These are phyloP conservation scores for Chaetops frenatus DNA, from an alignment of 2,113 vertebrate genomes.

Conservation along the genomic window DNA sequence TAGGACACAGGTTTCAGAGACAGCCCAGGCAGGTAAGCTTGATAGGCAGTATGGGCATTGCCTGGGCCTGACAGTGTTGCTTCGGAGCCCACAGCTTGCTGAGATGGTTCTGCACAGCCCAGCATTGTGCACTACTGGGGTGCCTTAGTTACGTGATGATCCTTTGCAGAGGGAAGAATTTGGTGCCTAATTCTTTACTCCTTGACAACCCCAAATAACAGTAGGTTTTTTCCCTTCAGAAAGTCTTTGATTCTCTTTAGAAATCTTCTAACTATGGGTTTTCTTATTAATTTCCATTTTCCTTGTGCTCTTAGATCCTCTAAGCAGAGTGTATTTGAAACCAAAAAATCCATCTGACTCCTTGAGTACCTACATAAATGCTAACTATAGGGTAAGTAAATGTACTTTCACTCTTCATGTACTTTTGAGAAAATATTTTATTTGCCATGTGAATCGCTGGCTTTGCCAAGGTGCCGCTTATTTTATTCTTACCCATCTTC, in stretches of 20 bases:
- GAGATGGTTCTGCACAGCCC: background rate
- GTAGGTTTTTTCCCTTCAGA: background rate
- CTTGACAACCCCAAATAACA: background rate
- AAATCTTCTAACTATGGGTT: slow-evolving; percentile 12
- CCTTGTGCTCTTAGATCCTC: slow-evolving; percentile 80
- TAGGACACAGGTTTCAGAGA: background rate
- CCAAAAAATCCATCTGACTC: slow-evolving; percentile 81
- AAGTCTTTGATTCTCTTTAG: background rate
- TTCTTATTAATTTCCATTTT: slow-evolving; percentile 43
- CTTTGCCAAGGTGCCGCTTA: background rate
- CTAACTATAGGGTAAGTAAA: slow-evolving; percentile 90
- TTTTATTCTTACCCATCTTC: background rate
- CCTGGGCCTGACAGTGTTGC: background rate
- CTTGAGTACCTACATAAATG: slow-evolving; percentile 93
- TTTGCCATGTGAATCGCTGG: background rate
- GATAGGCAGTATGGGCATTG: background rate
- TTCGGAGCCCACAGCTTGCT: background rate
- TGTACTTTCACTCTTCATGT: background rate
- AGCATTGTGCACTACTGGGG: background rate
- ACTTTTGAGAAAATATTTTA: background rate
- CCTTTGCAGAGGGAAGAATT: background rate
- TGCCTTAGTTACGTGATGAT: background rate
- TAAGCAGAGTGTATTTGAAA: slow-evolving; percentile 89
- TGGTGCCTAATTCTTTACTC: background rate
- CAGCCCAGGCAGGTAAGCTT: background rate